Evolutionary conservation across 1,140 invertebrate species (phyloP), one percentile per base, ranked within the genome.

Genomic region (Eulimnadia texana): DNA sequence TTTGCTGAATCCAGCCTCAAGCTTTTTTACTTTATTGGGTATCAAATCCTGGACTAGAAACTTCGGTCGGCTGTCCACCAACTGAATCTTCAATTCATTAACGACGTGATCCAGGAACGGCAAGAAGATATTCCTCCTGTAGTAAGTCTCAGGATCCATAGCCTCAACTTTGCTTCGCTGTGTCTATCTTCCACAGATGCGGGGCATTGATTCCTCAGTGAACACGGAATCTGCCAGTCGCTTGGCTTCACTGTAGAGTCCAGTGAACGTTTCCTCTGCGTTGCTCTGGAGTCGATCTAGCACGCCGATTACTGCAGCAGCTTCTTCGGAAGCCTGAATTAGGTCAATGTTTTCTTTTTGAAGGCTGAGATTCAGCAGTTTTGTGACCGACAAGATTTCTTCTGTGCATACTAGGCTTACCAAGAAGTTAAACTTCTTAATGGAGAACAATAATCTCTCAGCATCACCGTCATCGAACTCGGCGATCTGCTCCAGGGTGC

Each of bases 281-380:
- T 56, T 9, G 25, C n/a, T 24, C 25, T 24, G 54, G 19, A 56
- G 20, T 1, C n/a, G 20, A 22, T 22, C 25, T 24, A 56, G 29
- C 9, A 56, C 54, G 19, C 54, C 25, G 20, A 56, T 56, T n/a
- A 56, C 54, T 56, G 25, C 54, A 29, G 54, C 55, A 57, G 28
- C 55, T 57, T 57, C 19, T 0, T 57, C 55, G 29, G 55, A 57
- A 20, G 19, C 55, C 27, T 29, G 2, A 25, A 57, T 10, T 6
- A 57, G n/a, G n/a, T 2, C 20, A 56, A 56, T 56, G 19, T 22
- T 29, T 25, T n/a, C 2, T 3, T 25, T 10, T 57, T 24, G 54
- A 56, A 6, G n/a, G n/a, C 27, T 29, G 1, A 29, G 19, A 13
- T 57, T 19, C 24, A 29, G n/a, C 24, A 57, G 19, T 22, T 22